Percentiles rank a stretch among this genome's conserved stretches.
Evolutionary conservation across 2,888 invertebrate species (phyloP).

Genomic region (Cacoxenus indagator): DNA sequence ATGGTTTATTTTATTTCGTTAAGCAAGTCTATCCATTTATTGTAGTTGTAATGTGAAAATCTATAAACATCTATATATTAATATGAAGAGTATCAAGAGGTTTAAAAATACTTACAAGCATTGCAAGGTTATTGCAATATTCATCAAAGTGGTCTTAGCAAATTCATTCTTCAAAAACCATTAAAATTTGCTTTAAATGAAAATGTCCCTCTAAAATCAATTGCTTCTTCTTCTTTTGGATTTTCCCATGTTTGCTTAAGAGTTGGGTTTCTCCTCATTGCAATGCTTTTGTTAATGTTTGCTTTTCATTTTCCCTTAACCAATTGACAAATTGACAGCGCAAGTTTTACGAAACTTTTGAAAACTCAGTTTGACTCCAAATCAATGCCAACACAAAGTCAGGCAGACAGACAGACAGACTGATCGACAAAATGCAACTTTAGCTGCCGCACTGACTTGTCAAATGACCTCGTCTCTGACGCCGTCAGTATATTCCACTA

Average conservation of each 20-base stretch:
- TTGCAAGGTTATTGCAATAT: no score
- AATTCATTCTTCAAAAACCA: no score
- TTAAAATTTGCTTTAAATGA: not conserved
- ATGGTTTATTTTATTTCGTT: no score
- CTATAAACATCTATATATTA: no score
- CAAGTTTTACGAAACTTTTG: not conserved
- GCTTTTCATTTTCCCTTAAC: conserved; percentile 1
- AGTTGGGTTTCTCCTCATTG: not conserved
- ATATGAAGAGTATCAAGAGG: no score
- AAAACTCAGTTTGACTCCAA: conserved; percentile 4
- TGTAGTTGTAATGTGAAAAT: no score
- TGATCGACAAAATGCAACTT: conserved; percentile 17
- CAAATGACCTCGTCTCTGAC: not conserved
- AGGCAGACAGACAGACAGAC: not conserved
- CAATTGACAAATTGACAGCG: not conserved
- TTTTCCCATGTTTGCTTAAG: not conserved
- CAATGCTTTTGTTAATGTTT: conserved; percentile 13
- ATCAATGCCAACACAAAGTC: not conserved
- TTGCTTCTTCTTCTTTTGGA: no score
- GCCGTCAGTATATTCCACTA: not conserved
- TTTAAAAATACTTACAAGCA: no score
- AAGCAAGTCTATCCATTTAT: no score
- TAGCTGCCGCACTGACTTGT: not conserved
- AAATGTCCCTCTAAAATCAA: no score
- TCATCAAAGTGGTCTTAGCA: no score